Conservation (phyloP, 37 sponge, comb jelly and placozoan genomes). For the Theonella swinhoei region DNA sequence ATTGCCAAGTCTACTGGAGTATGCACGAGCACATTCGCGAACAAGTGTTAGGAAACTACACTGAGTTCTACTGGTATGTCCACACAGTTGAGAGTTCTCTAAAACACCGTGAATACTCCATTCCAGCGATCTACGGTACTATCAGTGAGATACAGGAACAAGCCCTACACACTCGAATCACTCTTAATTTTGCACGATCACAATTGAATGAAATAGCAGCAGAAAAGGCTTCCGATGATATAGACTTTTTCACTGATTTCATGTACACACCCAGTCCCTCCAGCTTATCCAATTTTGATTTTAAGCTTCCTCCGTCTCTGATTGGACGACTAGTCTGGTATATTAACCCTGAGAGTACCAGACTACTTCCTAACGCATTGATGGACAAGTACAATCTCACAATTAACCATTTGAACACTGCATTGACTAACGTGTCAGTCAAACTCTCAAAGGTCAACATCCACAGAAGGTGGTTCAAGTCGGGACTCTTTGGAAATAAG, state of each 20-base stretch:
- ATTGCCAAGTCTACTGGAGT: neutral
- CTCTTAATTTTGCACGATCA: neutral
- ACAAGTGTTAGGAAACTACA: neutral
- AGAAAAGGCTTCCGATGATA: neutral
- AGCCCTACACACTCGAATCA: neutral
- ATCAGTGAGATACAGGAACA: neutral
- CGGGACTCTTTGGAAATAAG: conserved; percentile 4
- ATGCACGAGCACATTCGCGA: neutral
- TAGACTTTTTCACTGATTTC: neutral
- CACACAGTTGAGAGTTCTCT: neutral
- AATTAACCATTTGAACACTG: conserved; percentile 19
- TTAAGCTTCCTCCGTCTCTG: neutral
- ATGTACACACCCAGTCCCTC: neutral
- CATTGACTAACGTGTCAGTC: neutral
- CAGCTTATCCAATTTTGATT: neutral
- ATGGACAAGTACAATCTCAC: conserved; percentile 6
- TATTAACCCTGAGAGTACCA: neutral
- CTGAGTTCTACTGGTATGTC: conserved; percentile 8
- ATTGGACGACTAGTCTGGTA: conserved; percentile 8
- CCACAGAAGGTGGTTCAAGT: conserved; percentile 11
- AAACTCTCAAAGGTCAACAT: conserved; percentile 8
- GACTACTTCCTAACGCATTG: neutral
- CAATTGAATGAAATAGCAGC: neutral
- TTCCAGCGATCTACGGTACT: neutral
- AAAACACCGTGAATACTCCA: conserved; percentile 5